phyloP scores from a whole-genome alignment of 2,888 invertebrate species.

The Linnaemya tessellans region DNA sequence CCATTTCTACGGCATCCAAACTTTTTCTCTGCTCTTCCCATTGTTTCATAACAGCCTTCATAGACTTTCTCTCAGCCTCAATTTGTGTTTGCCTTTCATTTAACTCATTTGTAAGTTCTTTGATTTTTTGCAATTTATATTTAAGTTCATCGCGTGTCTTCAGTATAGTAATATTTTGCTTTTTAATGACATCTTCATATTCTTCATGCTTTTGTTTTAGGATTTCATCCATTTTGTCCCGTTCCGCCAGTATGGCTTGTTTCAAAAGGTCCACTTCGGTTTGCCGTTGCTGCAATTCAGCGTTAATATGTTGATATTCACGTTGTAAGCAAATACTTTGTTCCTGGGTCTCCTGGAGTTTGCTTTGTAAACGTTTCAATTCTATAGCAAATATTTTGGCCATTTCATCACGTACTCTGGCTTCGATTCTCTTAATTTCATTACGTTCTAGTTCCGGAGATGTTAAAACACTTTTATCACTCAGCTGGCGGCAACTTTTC shows the following conservation, averaged over 20 bases:
- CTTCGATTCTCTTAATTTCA: constrained; percentile 78
- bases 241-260: constrained; percentile 81
- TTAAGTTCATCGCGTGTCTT: constrained; percentile 81
- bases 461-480: constrained; percentile 79
- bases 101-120: constrained; percentile 78
- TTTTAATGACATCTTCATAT: constrained; percentile 75
- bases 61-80: constrained; percentile 83
- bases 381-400: constrained; percentile 87
- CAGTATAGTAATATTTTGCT: constrained; percentile 77
- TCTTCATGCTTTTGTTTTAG: constrained; percentile 77
- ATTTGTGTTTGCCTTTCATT: constrained; percentile 81
- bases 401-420: constrained; percentile 87
- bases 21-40: constrained; percentile 84
- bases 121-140: constrained; percentile 83
- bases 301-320: constrained; percentile 77
- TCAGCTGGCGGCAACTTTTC: constrained; percentile 52
- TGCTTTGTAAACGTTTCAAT: constrained; percentile 84
- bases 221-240: constrained; percentile 79
- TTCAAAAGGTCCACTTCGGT: constrained; percentile 81
- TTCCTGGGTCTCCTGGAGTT: constrained; percentile 82
- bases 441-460: constrained; percentile 77
- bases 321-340: constrained; percentile 76
- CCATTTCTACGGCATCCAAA: constrained; percentile 83
- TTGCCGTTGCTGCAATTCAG: constrained; percentile 78
- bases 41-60: constrained; percentile 83